phyloP scores from a whole-genome alignment of 1,140 invertebrate species.

The Dendrolimus punctatus region DNA sequence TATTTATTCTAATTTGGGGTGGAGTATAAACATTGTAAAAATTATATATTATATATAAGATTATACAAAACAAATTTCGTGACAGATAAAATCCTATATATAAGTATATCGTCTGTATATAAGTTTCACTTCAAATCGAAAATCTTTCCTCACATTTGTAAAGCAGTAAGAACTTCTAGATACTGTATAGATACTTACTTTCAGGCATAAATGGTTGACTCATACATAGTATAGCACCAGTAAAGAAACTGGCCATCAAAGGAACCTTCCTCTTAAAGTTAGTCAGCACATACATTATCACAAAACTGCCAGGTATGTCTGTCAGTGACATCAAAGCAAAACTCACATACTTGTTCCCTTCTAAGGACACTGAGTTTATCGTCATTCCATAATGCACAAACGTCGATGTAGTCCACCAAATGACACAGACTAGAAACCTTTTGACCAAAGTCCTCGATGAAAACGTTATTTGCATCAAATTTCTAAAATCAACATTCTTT shows the following conservation, averaged over 20 bases:
- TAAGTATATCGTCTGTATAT: too few species aligned
- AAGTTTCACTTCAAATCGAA: too few species aligned
- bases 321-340: conserved; percentile 76
- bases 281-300: conserved; percentile 52
- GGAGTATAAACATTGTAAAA: too few species aligned
- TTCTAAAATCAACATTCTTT: conserved; percentile 12
- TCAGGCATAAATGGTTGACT: conserved; percentile 43
- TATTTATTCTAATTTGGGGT: too few species aligned
- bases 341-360: conserved; percentile 79
- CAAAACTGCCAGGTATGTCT: conserved; percentile 78
- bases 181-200: conserved; percentile 26
- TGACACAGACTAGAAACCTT: conserved; percentile 72
- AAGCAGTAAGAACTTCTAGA: too few species aligned
- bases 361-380: conserved; percentile 82
- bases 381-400: conserved; percentile 86
- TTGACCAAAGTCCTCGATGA: conserved; percentile 30
- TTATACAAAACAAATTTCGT: too few species aligned
- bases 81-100: too few species aligned
- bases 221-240: conserved; percentile 37
- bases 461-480: conserved; percentile 36
- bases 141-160: too few species aligned
- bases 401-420: conserved; percentile 80
- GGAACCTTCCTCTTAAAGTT: conserved; percentile 42
- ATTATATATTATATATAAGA: too few species aligned
- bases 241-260: conserved; percentile 38